Conservation (phyloP, 1,140 invertebrate genomes). For the Ditylenchus dipsaci region DNA sequence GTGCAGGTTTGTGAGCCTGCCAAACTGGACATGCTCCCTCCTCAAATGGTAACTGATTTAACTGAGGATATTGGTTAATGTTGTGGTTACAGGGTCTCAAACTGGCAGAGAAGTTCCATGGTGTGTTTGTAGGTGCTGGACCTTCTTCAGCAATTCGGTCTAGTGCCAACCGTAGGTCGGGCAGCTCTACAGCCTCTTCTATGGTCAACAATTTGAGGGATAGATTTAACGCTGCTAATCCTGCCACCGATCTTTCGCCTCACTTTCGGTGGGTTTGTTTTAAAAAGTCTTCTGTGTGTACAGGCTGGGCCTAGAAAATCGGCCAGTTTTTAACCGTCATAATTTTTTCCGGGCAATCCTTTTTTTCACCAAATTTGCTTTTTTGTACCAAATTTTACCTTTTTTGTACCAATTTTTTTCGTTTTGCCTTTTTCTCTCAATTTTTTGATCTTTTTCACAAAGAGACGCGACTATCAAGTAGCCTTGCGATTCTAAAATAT, state of each 20-base stretch:
- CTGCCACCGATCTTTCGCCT: background rate
- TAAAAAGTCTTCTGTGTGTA: no score
- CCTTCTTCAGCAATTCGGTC: background rate
- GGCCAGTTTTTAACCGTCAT: no score
- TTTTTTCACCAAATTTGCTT: no score
- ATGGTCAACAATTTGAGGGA: background rate
- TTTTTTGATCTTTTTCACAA: no score
- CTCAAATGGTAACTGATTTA: constrained; percentile 10
- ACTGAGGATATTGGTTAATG: background rate
- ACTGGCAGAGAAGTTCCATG: constrained; percentile 20
- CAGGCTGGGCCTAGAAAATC: no score
- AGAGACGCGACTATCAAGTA: no score
- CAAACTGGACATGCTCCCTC: background rate
- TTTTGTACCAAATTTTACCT: no score
- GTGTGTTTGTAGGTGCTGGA: constrained; percentile 16
- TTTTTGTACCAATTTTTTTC: no score
- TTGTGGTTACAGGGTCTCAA: background rate
- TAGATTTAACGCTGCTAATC: background rate
- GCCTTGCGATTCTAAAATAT: no score
- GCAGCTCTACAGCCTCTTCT: background rate
- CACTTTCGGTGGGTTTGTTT: constrained; percentile 5
- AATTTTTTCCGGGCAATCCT: no score
- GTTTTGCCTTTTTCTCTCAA: no score
- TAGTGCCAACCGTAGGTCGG: background rate
- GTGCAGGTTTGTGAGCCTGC: constrained; percentile 12